Evolutionary conservation across 2,797 vertebrate species (phyloP).

Genomic region (Anisognathus igniventris): DNA sequence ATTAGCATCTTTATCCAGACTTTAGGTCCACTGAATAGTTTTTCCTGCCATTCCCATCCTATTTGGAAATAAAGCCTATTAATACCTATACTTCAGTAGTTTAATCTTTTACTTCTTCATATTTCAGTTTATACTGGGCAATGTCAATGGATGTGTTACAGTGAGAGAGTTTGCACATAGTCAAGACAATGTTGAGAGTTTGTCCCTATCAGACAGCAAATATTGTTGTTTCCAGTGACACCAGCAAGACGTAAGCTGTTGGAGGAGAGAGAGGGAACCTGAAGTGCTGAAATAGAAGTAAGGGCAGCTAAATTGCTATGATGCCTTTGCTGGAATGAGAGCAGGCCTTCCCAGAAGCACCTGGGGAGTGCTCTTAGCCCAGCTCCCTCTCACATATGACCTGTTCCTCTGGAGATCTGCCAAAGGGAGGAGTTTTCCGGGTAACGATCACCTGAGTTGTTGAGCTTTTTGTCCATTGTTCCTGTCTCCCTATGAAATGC

Average conservation of each 20-base stretch:
- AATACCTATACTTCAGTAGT: not conserved
- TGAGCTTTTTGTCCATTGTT: not conserved
- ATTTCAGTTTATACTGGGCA: not conserved
- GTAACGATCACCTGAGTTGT: not conserved
- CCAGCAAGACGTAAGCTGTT: not conserved
- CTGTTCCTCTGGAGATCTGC: not conserved
- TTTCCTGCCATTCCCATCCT: not conserved
- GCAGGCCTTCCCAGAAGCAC: not conserved
- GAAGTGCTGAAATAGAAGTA: not conserved
- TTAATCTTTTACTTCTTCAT: not conserved
- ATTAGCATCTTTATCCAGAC: not conserved
- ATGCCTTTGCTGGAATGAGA: not conserved
- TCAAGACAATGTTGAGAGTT: not conserved
- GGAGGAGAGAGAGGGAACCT: not conserved
- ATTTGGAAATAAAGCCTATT: not conserved
- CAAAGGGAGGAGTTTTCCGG: not conserved
- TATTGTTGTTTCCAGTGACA: not conserved
- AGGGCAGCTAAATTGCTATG: not conserved
- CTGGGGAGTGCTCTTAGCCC: not conserved
- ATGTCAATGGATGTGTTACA: not conserved
- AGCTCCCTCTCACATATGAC: fast-evolving
- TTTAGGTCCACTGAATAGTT: not conserved
- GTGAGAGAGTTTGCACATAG: not conserved
- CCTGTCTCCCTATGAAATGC: not conserved
- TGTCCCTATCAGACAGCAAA: not conserved